Conservation (phyloP, 1,140 invertebrate species). For the Heliconius hewitsoni region DNA sequence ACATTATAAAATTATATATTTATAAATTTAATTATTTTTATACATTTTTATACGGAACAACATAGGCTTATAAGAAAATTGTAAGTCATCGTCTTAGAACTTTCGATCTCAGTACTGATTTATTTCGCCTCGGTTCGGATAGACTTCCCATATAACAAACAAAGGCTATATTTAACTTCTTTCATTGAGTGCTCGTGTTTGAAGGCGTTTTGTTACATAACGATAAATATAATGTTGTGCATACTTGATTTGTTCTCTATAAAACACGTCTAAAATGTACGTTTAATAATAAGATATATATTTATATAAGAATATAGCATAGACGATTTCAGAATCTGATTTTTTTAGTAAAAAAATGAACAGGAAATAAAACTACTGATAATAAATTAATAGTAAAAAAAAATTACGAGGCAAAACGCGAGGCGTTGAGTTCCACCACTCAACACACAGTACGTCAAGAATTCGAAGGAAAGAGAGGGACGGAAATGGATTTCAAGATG, state of each 20-base stretch:
- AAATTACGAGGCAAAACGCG: too few species aligned
- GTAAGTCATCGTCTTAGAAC: not conserved
- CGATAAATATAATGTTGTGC: not conserved
- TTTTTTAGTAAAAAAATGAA: not conserved
- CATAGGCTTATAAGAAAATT: not conserved
- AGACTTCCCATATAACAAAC: not conserved
- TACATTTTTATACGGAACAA: too few species aligned
- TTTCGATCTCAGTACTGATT: not conserved
- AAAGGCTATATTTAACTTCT: conserved; percentile 4
- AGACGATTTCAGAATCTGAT: not conserved
- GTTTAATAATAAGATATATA: not conserved
- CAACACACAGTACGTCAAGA: too few species aligned
- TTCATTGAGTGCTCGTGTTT: not conserved
- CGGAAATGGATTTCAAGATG: too few species aligned
- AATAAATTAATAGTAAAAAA: not conserved
- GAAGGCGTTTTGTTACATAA: conserved; percentile 1
- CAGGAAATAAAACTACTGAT: not conserved
- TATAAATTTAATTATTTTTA: too few species aligned
- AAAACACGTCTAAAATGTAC: not conserved
- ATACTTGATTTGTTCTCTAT: not conserved
- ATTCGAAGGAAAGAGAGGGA: too few species aligned
- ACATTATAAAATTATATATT: not conserved
- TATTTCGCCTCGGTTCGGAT: not conserved
- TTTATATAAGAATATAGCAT: not conserved
- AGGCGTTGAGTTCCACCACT: too few species aligned